Evolutionary conservation across 2,888 invertebrate genomes (phyloP), one percentile per base, ranked within the genome.

Genomic region (Neria commutata): DNA sequence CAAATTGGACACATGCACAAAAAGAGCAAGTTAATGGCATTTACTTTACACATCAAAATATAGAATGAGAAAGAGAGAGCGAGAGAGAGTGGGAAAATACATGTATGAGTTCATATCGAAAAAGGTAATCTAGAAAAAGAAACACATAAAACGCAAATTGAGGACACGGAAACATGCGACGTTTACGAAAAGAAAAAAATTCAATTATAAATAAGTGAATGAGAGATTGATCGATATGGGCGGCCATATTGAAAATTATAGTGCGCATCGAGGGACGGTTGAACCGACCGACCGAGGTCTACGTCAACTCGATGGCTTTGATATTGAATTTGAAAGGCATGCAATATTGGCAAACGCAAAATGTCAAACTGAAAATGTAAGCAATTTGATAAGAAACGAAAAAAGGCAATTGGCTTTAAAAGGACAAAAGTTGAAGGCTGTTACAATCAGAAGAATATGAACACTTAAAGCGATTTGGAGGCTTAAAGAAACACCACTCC

Each of bases 221-320:
- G 25, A 29, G 11, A 53, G 42, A 23, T 5, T 21, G 23, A 21
- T 51, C 1, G 29, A 53, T 50, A 5, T 14, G 48, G 23, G 17
- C 50, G 55, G 58, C 56, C 62, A 69, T 71, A 73, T 73, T 67
- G 71, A 64, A 71, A 69, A 70, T 73, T 72, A 73, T 72, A 66
- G 40, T 26, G 45, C 19, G 69, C 67, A 59, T 69, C 55, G 73
- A 69, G 63, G 71, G 64, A 42, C 17, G 21, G 19, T 21, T 42
- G n/a, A n/a, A n/a, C n/a, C n/a, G n/a, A n/a, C n/a, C n/a, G n/a
- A n/a, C n/a, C n/a, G n/a, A n/a, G n/a, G n/a, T n/a, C n/a, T n/a
- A n/a, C n/a, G n/a, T n/a, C n/a, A n/a, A n/a, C n/a, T n/a, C n/a
- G n/a, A n/a, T n/a, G n/a, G n/a, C 42, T 37, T 37, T 21, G 37